Evolutionary conservation across 2,113 vertebrate species (phyloP).

Genomic region (Romanogobio albipinnatus): DNA sequence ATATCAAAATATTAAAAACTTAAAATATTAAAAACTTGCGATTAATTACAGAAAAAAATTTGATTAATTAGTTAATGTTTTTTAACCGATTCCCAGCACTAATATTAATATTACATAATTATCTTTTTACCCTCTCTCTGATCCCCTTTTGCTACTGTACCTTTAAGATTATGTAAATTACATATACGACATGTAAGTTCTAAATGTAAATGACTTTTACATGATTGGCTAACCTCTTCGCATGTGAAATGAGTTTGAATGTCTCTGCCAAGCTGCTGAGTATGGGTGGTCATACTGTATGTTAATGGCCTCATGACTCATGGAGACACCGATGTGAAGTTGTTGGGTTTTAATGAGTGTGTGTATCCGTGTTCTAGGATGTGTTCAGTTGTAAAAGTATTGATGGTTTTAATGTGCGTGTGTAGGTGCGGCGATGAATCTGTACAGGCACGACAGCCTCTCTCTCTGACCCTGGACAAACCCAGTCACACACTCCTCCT

Average conservation of each 20-base stretch:
- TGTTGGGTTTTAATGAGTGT: conserved; percentile 27
- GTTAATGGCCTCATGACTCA: background rate
- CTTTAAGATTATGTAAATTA: background rate
- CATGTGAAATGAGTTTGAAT: background rate
- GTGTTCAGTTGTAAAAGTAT: conserved; percentile 17
- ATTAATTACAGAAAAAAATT: too few relatives aligned
- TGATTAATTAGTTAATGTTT: too few relatives aligned
- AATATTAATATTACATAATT: too few relatives aligned
- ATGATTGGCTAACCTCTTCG: background rate
- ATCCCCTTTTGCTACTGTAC: background rate
- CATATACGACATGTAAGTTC: background rate
- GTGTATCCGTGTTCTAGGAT: conserved; percentile 23
- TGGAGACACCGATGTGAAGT: background rate
- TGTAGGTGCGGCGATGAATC: conserved; percentile 84
- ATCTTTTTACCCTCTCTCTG: background rate
- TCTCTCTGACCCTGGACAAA: conserved; percentile 89
- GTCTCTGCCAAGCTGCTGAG: background rate
- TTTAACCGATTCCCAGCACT: too few relatives aligned
- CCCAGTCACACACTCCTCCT: conserved; percentile 85
- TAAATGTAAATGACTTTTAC: background rate
- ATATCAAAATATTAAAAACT: too few relatives aligned
- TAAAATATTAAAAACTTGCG: too few relatives aligned
- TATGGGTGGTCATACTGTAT: conserved; percentile 4
- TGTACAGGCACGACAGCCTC: conserved; percentile 78
- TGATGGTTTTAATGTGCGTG: conserved; percentile 23